Base-by-base conservation (phyloP, 2,113 vertebrate genomes). In the Eurypyga helias region DNA sequence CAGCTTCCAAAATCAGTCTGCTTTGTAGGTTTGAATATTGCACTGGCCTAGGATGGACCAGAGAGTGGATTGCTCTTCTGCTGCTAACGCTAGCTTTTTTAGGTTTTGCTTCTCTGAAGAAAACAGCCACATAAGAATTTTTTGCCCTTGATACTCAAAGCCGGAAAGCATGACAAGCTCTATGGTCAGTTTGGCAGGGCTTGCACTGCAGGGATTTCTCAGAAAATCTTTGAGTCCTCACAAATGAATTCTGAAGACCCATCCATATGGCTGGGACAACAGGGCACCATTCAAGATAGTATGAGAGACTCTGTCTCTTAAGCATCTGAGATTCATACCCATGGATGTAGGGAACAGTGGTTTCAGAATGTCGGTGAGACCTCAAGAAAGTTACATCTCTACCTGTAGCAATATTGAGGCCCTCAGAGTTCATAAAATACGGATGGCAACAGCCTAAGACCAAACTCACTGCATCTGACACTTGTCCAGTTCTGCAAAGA, bases 261-360 rank as follows among this genome's bases (percentile, higher is more conserved):
- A 36, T 23, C 9, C 2, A 0, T 2, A 0, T 11, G 24, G 4
- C 18, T 77, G 43, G 34, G 29, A 19, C 4, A 58, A 58, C n/a
- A 54, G 13, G 17, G 21, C 6, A 28, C 11, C 2, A 0, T 52
- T 70, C 33, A 62, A 45, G 31, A 2, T 52, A 41, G 33, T 48
- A 23, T 49, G 11, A n/a, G 26, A 52, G 20, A 43, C 2, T 2
- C 29, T 79, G 21, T 67, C n/a, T 26, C 16, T 10, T 33, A 58
- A 58, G 3, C 8, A 51, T 57, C n/a, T 26, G 3, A 38, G 61
- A 70, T 49, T 58, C 38, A 31, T 58, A 41, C 0, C 2, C 9
- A 9, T 72, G 33, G 3, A 19, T 69, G 24, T 46, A 69, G 16
- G 3, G 49, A 72, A 6, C 17, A 25, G 10, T 5, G 28, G 6